Evolutionary conservation across 1,140 invertebrate genomes (phyloP), one percentile per base, ranked within the genome.

Genomic region (Plodia interpunctella): DNA sequence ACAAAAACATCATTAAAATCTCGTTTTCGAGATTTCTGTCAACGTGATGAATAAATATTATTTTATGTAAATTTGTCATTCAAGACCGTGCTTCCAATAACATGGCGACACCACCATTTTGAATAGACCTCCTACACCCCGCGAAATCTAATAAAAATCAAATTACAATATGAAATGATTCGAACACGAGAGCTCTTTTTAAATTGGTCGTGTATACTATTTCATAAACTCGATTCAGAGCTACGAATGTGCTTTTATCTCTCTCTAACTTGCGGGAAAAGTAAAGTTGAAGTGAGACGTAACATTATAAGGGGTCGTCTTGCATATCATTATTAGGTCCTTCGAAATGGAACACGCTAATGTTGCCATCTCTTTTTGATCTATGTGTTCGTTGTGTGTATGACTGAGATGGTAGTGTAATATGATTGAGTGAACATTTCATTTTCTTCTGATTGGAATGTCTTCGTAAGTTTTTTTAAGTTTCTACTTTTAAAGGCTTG

Each of bases 261-360:
- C 38, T 44, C 8, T 44, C 38, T 4, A 1, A 15, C 38, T 44
- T 44, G 10, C 5, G 38, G 2, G 2, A 44, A 15, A 15, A 5
- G 5, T 44, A 5, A 15, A 15, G 38, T 44, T n/a, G 15, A 6
- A 44, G 5, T 3, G 15, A 44, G 38, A 44, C 6, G 38, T 13
- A n/a, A 2, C 13, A 15, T 44, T 17, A 44, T 17, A 17, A 44
- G 38, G 38, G 38, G 38, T 44, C 38, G 38, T 17, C 13, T 44
- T 44, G 38, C 38, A 44, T 44, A 44, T 44, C 38, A 44, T 44
- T 44, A 44, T 44, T 44, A 44, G 38, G 38, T 44, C 13, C 38
- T 44, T 44, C 38, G 15, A 44, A 44, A 44, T 44, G 13, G 38
- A 44, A 44, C 38, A 17, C n/a, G 38, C 15, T 32, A 32, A 15